Evolutionary conservation across 1,140 invertebrate species (phyloP).

Genomic region (Andrena cerasifolii): DNA sequence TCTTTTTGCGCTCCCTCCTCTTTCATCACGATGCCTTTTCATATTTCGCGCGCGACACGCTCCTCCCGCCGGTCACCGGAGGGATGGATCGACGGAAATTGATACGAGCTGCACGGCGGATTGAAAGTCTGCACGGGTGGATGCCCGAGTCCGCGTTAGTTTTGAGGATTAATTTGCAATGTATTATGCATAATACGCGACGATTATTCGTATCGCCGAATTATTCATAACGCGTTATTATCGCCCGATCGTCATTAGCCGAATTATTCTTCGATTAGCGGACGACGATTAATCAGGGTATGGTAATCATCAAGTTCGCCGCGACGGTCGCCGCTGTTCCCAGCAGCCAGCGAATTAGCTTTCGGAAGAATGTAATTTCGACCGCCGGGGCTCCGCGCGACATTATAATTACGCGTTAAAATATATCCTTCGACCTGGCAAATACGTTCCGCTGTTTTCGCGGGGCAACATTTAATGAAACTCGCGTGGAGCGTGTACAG

Average conservation of each 20-base stretch:
- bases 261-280: constrained; percentile 67
- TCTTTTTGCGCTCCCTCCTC: neutral
- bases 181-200: constrained; percentile 64
- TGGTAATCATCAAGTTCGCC: constrained; percentile 60
- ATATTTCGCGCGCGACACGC: constrained; percentile 4
- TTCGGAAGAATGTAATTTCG: constrained; percentile 50
- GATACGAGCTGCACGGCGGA: constrained; percentile 26
- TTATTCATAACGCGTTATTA: constrained; percentile 62
- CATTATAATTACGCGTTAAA: constrained; percentile 41
- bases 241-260: constrained; percentile 63
- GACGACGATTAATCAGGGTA: constrained; percentile 58
- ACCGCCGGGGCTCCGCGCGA: constrained; percentile 19
- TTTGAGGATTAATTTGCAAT: constrained; percentile 63
- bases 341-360: constrained; percentile 36
- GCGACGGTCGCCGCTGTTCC: constrained; percentile 31
- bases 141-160: constrained; percentile 41
- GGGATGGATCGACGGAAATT: constrained; percentile 36
- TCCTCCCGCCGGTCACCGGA: neutral
- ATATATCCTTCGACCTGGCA: constrained; percentile 12
- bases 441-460: neutral
- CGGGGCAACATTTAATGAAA: constrained; percentile 37
- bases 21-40: neutral
- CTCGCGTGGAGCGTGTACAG: neutral
- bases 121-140: constrained; percentile 39
- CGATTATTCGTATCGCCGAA: constrained; percentile 41